Conservation (phyloP, 2,797 vertebrate genomes). For the Spea hammondii region DNA sequence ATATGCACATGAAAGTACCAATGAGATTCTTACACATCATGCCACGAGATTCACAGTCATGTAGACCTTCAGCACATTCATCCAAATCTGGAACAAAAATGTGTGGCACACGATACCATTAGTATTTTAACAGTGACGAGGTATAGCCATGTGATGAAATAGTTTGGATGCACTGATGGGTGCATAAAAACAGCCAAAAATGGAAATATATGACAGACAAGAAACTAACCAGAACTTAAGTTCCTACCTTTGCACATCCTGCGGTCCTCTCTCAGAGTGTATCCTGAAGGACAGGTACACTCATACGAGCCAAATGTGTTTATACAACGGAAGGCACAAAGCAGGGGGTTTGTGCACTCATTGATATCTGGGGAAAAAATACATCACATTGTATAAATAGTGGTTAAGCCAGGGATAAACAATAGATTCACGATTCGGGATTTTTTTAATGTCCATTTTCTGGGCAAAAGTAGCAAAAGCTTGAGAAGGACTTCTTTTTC, state of each 20-base stretch:
- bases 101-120: not conserved
- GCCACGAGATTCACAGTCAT: slow-evolving; percentile 83
- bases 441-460: too few relatives aligned
- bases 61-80: slow-evolving; percentile 82
- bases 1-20: slow-evolving; percentile 90
- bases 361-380: slow-evolving; percentile 78
- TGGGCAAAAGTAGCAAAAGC: too few relatives aligned
- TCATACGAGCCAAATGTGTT: slow-evolving; percentile 91
- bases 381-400: not conserved
- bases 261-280: slow-evolving; percentile 83
- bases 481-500: too few relatives aligned
- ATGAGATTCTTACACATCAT: slow-evolving; percentile 96
- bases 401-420: too few relatives aligned
- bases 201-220: too few relatives aligned
- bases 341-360: slow-evolving; percentile 88
- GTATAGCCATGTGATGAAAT: too few relatives aligned
- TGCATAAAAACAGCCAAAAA: too few relatives aligned
- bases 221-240: too few relatives aligned
- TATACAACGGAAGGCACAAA: slow-evolving; percentile 93
- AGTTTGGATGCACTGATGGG: too few relatives aligned
- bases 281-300: slow-evolving; percentile 89
- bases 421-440: too few relatives aligned
- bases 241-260: slow-evolving; percentile 89
- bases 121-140: too few relatives aligned
- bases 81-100: slow-evolving; percentile 78